Percentiles rank a stretch among this genome's conserved stretches.
phyloP scores from a whole-genome alignment of 2,888 invertebrate genomes.

The Chrysomela aeneicollis region DNA sequence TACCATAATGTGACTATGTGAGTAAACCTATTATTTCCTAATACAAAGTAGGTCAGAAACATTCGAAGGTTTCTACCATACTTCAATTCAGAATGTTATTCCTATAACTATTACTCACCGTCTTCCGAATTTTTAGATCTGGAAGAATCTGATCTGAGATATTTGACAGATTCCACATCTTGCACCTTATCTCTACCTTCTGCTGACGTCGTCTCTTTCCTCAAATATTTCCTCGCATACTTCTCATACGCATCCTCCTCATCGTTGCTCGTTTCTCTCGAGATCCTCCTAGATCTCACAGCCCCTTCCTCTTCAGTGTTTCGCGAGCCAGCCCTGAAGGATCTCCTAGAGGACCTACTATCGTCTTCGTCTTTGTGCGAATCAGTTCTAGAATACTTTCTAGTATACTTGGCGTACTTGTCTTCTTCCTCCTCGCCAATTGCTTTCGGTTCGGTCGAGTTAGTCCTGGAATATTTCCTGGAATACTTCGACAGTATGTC shows the following conservation, averaged over 20 bases:
- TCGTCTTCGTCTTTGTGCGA: constrained; percentile 45
- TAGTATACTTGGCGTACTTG: constrained; percentile 51
- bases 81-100: background rate
- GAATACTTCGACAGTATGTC: constrained; percentile 48
- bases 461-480: constrained; percentile 43
- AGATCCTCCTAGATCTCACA: constrained; percentile 44
- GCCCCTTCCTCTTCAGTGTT: constrained; percentile 45
- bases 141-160: constrained; percentile 42
- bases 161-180: constrained; percentile 22
- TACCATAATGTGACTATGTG: no score
- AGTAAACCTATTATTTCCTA: no score
- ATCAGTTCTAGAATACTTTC: constrained; percentile 51
- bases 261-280: constrained; percentile 42
- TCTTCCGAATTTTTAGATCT: constrained; percentile 42
- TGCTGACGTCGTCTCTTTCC: constrained; percentile 41
- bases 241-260: constrained; percentile 50
- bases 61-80: no score
- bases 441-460: constrained; percentile 44
- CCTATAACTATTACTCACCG: constrained; percentile 33
- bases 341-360: constrained; percentile 43
- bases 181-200: constrained; percentile 29
- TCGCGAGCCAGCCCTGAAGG: constrained; percentile 43
- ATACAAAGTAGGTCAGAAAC: no score
- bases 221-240: constrained; percentile 49
- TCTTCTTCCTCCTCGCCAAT: constrained; percentile 55